phyloP scores from a whole-genome alignment of 2,888 invertebrate genomes.

The Dolomedes plantarius region DNA sequence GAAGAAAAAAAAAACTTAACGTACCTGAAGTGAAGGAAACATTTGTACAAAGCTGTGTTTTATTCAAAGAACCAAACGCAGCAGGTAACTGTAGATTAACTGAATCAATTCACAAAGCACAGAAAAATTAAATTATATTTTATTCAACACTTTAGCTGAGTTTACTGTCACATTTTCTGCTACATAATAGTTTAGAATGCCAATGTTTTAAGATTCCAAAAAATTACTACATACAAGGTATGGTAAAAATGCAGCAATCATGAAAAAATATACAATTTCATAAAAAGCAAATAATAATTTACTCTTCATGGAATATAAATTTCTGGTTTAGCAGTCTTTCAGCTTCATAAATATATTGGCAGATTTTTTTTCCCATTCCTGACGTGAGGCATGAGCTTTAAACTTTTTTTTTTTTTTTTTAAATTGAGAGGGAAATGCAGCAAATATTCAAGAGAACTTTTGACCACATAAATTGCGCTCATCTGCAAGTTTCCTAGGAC shows the following conservation, averaged over 20 bases:
- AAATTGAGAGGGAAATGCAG: slow-evolving; percentile 19
- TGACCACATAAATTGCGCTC: neutral
- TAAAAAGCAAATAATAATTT: slow-evolving; percentile 7
- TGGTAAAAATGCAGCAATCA: slow-evolving; percentile 18
- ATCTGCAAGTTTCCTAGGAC: slow-evolving; percentile 43
- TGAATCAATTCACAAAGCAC: too few species aligned
- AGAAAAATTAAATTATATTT: too few species aligned
- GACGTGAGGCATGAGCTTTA: neutral
- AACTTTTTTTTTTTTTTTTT: neutral
- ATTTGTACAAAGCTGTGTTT: too few species aligned
- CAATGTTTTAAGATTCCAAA: neutral
- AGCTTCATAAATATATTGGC: neutral
- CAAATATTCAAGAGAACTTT: slow-evolving; percentile 20
- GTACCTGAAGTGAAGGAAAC: too few species aligned
- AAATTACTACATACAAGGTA: neutral
- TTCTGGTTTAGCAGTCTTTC: slow-evolving; percentile 1
- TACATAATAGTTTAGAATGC: neutral
- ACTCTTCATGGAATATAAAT: slow-evolving; percentile 12
- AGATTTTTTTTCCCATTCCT: neutral
- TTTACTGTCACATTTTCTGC: neutral
- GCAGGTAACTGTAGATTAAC: too few species aligned
- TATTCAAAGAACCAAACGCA: too few species aligned
- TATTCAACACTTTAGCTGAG: too few species aligned
- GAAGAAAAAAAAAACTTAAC: too few species aligned
- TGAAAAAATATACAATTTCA: slow-evolving; percentile 19